Evolutionary conservation across 2,797 vertebrate species (phyloP).

Genomic region (Chanos chanos): DNA sequence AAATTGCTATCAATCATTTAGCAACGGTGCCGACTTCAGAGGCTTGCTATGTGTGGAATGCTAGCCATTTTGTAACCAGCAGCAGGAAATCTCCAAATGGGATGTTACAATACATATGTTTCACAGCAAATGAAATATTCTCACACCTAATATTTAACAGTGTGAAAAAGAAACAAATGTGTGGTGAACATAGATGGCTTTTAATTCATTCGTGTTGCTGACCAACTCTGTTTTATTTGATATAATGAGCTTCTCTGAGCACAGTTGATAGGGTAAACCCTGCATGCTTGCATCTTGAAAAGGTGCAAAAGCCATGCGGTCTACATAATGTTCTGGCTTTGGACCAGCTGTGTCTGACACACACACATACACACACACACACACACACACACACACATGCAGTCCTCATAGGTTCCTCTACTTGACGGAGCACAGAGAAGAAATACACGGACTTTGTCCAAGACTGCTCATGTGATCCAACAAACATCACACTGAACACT

Average conservation of each 20-base stretch:
- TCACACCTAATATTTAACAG: too few species aligned
- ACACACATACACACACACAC: constrained; percentile 10
- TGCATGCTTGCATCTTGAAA: constrained; percentile 24
- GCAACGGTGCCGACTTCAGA: too few species aligned
- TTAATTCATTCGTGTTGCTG: too few species aligned
- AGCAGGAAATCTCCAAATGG: too few species aligned
- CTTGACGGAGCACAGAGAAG: too few species aligned
- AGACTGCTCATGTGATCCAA: too few species aligned
- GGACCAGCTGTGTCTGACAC: neutral
- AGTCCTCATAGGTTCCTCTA: neutral
- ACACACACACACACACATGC: neutral
- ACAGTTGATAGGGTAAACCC: constrained; percentile 14
- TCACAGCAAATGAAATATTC: neutral
- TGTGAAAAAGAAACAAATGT: neutral
- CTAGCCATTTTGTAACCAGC: too few species aligned
- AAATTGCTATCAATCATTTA: too few species aligned
- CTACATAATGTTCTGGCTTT: constrained; percentile 6
- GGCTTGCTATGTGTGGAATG: too few species aligned
- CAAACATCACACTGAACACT: neutral
- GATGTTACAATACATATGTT: neutral
- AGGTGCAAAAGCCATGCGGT: neutral
- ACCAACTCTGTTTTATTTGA: too few species aligned
- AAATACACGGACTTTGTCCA: too few species aligned
- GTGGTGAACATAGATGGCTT: too few species aligned
- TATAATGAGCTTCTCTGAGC: constrained; percentile 16